phyloP scores from a whole-genome alignment of 1,140 invertebrate species.

The Phymastichus coffea region DNA sequence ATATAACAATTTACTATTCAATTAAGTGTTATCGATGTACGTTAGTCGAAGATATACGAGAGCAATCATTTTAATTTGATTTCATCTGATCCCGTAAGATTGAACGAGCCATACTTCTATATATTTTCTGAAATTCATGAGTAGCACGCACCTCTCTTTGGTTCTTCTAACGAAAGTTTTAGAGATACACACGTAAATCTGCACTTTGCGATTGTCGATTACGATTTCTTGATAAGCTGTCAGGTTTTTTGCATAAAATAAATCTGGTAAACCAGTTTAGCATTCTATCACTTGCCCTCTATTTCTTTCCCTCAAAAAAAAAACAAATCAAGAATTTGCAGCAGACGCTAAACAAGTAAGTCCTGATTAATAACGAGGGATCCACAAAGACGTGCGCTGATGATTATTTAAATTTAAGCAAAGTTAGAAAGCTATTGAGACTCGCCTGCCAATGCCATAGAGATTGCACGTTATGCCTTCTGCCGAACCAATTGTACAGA shows the following conservation, averaged over 20 bases:
- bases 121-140: slow-evolving; percentile 26
- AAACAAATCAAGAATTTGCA: slow-evolving; percentile 24
- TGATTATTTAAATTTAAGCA: slow-evolving; percentile 24
- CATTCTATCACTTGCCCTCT: too few relatives aligned
- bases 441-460: too few relatives aligned
- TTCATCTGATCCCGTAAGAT: slow-evolving; percentile 10
- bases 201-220: slow-evolving; percentile 26
- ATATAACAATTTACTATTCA: slow-evolving; percentile 24
- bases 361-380: slow-evolving; percentile 23
- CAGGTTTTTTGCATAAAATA: slow-evolving; percentile 28
- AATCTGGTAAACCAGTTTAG: slow-evolving; percentile 24
- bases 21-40: slow-evolving; percentile 20
- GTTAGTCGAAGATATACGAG: slow-evolving; percentile 14
- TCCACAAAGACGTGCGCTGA: slow-evolving; percentile 20
- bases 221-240: slow-evolving; percentile 28
- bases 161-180: slow-evolving; percentile 13
- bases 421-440: not conserved
- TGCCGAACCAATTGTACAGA: too few relatives aligned
- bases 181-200: slow-evolving; percentile 23
- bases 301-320: slow-evolving; percentile 10
- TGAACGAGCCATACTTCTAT: slow-evolving; percentile 17
- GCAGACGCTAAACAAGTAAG: slow-evolving; percentile 1
- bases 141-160: slow-evolving; percentile 16
- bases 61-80: slow-evolving; percentile 7
- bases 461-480: too few relatives aligned